phyloP scores from a whole-genome alignment of 2,888 invertebrate species.

The Eristalis arbustorum region DNA sequence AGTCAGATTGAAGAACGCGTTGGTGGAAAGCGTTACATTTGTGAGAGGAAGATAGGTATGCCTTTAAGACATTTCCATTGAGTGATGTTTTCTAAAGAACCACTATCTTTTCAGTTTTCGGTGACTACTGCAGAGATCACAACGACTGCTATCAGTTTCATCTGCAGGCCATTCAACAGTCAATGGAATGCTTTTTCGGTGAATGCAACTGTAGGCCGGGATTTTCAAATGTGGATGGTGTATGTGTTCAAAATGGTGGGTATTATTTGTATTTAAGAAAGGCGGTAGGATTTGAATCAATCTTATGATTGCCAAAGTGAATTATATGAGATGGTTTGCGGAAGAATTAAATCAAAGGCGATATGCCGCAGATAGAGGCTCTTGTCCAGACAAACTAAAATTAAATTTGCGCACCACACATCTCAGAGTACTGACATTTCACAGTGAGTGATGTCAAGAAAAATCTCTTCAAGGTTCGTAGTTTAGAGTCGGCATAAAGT shows the following conservation, averaged over 20 bases:
- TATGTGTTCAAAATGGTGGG: constrained; percentile 57
- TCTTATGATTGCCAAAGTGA: too few relatives aligned
- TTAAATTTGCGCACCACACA: too few relatives aligned
- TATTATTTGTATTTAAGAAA: too few relatives aligned
- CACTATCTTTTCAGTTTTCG: constrained; percentile 55
- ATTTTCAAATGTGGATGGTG: constrained; percentile 27
- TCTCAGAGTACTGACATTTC: too few relatives aligned
- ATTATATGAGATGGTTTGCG: too few relatives aligned
- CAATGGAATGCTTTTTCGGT: constrained; percentile 72
- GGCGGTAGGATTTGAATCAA: too few relatives aligned
- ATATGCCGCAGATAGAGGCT: too few relatives aligned
- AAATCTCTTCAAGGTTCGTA: too few relatives aligned
- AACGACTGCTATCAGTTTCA: constrained; percentile 73
- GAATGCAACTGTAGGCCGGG: constrained; percentile 74
- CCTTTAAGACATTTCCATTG: neutral
- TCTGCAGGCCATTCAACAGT: constrained; percentile 60
- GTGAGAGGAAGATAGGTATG: constrained; percentile 57
- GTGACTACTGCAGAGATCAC: constrained; percentile 72
- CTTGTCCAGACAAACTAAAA: too few relatives aligned
- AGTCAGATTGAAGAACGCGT: constrained; percentile 33
- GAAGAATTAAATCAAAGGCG: too few relatives aligned
- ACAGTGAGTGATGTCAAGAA: too few relatives aligned
- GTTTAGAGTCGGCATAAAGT: too few relatives aligned
- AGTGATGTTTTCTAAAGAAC: neutral
- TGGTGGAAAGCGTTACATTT: constrained; percentile 31